Conservation (phyloP, 2,113 vertebrate species). For the mouse (Mus musculus) region GRCm39 chr6:58493001-58493500, state of each 20-base stretch:
- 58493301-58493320: not conserved
- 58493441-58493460: not conserved
- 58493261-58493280: not conserved
- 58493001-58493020: rapidly evolving
- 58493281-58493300: not conserved
- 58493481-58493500: not conserved
- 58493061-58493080: no score
- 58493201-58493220: not conserved
- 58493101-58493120: not conserved
- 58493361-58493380: not conserved
- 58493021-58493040: not conserved
- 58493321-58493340: not conserved
- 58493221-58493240: not conserved
- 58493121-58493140: rapidly evolving
- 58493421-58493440: not conserved
- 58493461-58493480: not conserved
- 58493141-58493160: rapidly evolving
- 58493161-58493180: no score
- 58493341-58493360: not conserved
- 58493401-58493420: not conserved
- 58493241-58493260: not conserved
- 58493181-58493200: not conserved
- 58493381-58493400: not conserved
- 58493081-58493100: rapidly evolving
- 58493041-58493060: not conserved